Base-by-base conservation (phyloP, 2,797 vertebrate species). In the Scyliorhinus canicula region DNA sequence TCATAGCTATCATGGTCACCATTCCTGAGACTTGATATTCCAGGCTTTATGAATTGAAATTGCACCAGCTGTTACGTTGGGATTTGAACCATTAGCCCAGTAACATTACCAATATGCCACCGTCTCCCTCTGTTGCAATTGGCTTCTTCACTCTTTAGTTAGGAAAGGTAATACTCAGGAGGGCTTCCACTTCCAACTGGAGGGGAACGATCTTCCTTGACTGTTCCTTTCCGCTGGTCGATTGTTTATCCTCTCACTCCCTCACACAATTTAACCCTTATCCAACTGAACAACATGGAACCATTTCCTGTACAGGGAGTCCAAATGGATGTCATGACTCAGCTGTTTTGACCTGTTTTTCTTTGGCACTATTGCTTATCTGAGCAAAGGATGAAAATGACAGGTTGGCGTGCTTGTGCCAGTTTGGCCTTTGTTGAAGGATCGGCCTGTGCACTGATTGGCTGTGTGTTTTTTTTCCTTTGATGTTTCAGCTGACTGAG, bases 401-500 rank as follows among this genome's bases (percentile, higher is more conserved):
- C n/a, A 26, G 26, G 84, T 55, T 55, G 28, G 4, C 3, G 9
- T 82, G 26, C 8, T 21, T 50, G 50, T 12, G 2, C 50, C 26
- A 31, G 35, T 31, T 2, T 11, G 28, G 12, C 16, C 44, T 55
- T 4, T 88, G 52, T 35, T 88, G 19, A 31, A 35, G 12, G 55
- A 40, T 90, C 31, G 2, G 16, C 4, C 31, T 90, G 35, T 90
- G 16, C 21, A 44, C 40, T 91, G 7, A 91, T 5, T 40, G 3
- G 6, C n/a, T 31, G 35, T 12, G 40, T 28, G 11, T 55, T 55
- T 24, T 3, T 63, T 3, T 74, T 91, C 24, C 19, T 52, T 52
- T 96, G 96, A 95, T 97, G 95, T 97, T 97, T 85, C 98, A 99
- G 99, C 97, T 99, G 55, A 98, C 98, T 95, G 96, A 97, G 86